Conservation (phyloP, 2,113 vertebrate genomes). For the Bucco capensis region DNA sequence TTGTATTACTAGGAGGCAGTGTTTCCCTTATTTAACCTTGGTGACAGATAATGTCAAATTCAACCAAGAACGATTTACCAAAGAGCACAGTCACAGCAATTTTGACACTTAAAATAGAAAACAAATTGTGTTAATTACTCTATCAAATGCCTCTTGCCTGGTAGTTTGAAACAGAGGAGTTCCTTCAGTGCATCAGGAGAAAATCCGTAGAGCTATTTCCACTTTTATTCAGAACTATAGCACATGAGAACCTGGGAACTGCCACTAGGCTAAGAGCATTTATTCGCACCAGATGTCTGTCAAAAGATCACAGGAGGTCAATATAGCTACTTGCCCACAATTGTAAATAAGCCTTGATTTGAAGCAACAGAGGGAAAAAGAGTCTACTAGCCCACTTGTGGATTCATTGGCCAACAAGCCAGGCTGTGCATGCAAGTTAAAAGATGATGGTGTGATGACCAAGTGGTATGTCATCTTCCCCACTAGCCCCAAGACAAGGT, state of each 20-base stretch:
- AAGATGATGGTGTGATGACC: background rate
- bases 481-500: background rate
- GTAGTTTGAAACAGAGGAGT: background rate
- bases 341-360: background rate
- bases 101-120: background rate
- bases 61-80: background rate
- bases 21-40: conserved; percentile 47
- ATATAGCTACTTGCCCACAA: background rate
- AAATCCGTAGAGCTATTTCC: background rate
- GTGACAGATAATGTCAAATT: conserved; percentile 33
- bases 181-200: background rate
- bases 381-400: background rate
- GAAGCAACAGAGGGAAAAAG: background rate
- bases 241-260: background rate
- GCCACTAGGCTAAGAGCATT: background rate
- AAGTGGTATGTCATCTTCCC: background rate
- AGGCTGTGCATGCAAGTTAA: background rate
- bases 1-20: conserved; percentile 47
- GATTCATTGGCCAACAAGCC: background rate
- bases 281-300: background rate
- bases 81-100: background rate
- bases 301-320: background rate
- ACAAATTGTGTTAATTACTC: background rate
- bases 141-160: background rate
- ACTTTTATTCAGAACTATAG: background rate